Percentiles rank a stretch among this genome's conserved stretches.
Evolutionary conservation across 2,113 vertebrate genomes (phyloP).

Genomic region (Glaucomys volans): DNA sequence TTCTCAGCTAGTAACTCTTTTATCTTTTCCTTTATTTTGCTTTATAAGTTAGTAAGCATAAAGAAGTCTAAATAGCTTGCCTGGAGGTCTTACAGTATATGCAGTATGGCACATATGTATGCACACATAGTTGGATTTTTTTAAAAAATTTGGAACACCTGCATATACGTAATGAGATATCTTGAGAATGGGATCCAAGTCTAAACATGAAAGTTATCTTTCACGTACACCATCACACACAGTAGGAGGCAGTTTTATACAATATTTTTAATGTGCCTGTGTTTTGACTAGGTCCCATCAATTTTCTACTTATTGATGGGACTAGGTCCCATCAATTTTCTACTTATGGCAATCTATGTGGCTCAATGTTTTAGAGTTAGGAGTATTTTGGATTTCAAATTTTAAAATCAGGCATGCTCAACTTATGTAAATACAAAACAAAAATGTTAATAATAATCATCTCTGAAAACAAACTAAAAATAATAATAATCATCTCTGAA

Average conservation of each 20-base stretch:
- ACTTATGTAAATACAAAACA: neutral
- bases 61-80: neutral
- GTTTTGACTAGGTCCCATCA: neutral
- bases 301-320: too few species aligned
- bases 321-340: neutral
- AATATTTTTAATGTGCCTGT: neutral
- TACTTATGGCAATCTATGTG: neutral
- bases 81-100: neutral
- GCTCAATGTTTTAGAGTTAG: neutral
- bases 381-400: neutral
- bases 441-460: neutral
- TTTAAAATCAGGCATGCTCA: neutral
- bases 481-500: neutral
- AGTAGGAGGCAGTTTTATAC: neutral
- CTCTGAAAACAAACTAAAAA: neutral
- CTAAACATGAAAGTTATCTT: neutral
- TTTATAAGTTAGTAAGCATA: constrained; percentile 29
- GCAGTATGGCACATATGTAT: neutral
- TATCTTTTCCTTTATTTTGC: neutral
- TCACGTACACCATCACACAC: neutral
- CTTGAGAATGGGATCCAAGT: neutral
- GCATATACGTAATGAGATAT: neutral
- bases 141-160: neutral
- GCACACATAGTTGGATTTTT: neutral
- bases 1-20: constrained; percentile 5